phyloP scores from a whole-genome alignment of 2,113 vertebrate genomes.

The Pangasianodon hypophthalmus region DNA sequence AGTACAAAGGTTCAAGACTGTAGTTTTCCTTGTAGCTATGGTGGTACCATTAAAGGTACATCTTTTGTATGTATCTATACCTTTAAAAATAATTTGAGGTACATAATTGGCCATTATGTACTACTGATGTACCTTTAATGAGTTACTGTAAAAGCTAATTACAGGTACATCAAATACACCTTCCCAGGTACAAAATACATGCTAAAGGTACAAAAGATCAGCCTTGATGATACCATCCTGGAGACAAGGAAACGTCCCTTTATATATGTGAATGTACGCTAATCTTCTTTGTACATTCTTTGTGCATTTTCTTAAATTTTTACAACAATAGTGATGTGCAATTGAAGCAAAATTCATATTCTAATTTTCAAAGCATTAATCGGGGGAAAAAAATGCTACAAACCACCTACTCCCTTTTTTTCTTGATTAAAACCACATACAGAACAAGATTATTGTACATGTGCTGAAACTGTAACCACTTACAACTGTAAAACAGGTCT shows the following conservation, averaged over 20 bases:
- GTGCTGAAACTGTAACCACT: neutral
- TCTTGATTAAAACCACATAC: too few species aligned
- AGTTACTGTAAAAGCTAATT: neutral
- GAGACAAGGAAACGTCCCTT: neutral
- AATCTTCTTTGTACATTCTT: neutral
- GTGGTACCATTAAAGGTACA: neutral
- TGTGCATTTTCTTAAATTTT: too few species aligned
- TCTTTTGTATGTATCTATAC: neutral
- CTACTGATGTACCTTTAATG: neutral
- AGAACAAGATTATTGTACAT: too few species aligned
- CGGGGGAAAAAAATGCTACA: too few species aligned
- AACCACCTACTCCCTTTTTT: too few species aligned
- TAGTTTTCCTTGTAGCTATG: neutral
- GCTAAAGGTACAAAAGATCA: neutral
- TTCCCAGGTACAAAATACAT: neutral
- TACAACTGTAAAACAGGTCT: neutral
- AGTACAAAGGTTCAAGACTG: neutral
- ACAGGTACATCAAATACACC: neutral
- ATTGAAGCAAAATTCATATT: too few species aligned
- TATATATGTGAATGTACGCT: neutral
- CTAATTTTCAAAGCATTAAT: too few species aligned
- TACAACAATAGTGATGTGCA: too few species aligned
- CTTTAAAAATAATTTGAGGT: neutral
- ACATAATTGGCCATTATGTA: neutral
- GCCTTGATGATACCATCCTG: neutral